phyloP scores from a whole-genome alignment of 2,888 invertebrate species.

The Acheta domesticus region DNA sequence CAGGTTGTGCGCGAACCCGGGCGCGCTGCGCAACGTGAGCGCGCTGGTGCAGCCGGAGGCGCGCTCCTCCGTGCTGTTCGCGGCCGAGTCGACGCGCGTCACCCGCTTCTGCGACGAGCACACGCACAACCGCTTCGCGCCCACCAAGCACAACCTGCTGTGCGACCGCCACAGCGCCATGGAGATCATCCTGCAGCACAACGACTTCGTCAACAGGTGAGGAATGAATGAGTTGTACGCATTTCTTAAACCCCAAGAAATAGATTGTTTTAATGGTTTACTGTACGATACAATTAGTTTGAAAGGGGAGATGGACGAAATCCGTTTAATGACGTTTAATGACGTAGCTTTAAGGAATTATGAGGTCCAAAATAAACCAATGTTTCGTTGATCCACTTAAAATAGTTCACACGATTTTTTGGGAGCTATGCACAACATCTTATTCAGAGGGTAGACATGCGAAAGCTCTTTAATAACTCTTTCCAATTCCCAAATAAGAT shows the following conservation, averaged over 20 bases:
- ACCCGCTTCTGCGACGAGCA: conserved; percentile 60
- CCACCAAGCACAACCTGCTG: conserved; percentile 63
- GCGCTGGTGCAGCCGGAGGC: conserved; percentile 51
- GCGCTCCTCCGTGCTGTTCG: conserved; percentile 53
- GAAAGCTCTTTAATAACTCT: no score
- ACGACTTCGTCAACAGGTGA: conserved; percentile 51
- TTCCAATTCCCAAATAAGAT: no score
- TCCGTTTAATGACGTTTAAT: no score
- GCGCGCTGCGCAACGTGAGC: conserved; percentile 45
- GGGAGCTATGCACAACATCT: no score
- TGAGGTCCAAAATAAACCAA: no score
- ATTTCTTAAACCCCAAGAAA: no score
- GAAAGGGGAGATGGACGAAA: not conserved
- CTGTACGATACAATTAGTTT: no score
- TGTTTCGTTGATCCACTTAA: no score
- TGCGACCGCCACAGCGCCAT: conserved; percentile 59
- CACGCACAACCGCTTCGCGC: conserved; percentile 59
- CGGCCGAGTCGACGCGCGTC: conserved; percentile 52
- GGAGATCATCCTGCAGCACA: conserved; percentile 56
- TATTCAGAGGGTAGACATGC: no score
- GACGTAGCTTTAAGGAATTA: no score
- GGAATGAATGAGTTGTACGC: conserved; percentile 25
- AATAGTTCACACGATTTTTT: no score
- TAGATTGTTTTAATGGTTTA: no score
- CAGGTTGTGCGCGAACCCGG: conserved; percentile 44